Percentiles rank a stretch among this genome's conserved stretches.
phyloP scores from a whole-genome alignment of 2,113 vertebrate species.

The Pycnonotus jocosus region DNA sequence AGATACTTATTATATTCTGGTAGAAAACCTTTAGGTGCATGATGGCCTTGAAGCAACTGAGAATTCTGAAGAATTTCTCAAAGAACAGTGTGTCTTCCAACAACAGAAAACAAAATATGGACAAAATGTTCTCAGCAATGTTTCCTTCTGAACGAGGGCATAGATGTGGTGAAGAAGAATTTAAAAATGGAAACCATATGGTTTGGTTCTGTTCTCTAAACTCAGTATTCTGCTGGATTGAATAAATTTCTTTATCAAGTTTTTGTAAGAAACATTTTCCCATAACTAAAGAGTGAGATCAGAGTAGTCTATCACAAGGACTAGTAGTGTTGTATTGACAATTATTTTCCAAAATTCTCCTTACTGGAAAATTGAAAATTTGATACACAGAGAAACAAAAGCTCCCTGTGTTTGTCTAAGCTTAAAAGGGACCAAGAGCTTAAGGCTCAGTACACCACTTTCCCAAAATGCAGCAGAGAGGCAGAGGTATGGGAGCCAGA shows the following conservation, averaged over 20 bases:
- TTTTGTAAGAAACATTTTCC: background rate
- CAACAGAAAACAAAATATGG: conserved; percentile 15
- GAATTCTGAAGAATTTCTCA: background rate
- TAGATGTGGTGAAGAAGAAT: conserved; percentile 39
- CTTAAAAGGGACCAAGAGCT: background rate
- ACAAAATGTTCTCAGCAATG: conserved; percentile 24
- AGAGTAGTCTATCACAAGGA: background rate
- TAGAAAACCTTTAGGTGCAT: background rate
- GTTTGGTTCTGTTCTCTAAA: conserved; percentile 10
- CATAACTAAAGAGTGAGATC: background rate
- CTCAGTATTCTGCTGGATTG: background rate
- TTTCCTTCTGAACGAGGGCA: background rate
- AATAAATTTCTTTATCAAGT: background rate
- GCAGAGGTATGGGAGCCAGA: background rate
- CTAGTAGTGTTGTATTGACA: background rate
- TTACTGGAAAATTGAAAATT: background rate
- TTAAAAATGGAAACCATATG: conserved; percentile 51
- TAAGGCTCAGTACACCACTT: background rate
- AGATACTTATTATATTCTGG: background rate
- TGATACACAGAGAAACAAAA: background rate
- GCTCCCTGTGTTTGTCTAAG: background rate
- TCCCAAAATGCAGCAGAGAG: background rate
- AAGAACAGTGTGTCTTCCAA: background rate
- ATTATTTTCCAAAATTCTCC: background rate
- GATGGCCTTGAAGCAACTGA: background rate